These are phyloP conservation scores for Phylloscopus whistleri DNA, from an alignment of 2,113 vertebrate genomes.

Conservation along the genomic window DNA sequence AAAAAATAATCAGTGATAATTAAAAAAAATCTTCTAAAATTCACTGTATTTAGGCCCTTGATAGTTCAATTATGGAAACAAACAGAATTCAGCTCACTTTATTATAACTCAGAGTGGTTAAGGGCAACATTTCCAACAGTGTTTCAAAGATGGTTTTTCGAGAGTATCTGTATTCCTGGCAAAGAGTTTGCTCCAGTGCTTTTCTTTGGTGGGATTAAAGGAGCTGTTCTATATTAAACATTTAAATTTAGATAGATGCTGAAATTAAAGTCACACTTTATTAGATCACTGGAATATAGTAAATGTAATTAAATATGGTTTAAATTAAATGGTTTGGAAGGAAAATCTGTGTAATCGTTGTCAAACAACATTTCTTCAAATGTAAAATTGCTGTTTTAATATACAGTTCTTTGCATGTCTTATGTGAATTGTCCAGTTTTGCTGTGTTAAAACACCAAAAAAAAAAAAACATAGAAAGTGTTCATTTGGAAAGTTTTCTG, in stretches of 20 bases:
- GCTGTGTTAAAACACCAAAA: neutral
- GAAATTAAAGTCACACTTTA: constrained; percentile 1
- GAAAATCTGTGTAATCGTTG: neutral
- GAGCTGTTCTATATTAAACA: neutral
- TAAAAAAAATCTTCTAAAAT: neutral
- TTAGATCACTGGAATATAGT: neutral
- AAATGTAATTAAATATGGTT: neutral
- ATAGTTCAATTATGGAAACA: neutral
- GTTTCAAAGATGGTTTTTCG: neutral
- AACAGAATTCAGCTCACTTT: neutral
- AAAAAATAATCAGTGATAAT: neutral
- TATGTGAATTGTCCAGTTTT: neutral
- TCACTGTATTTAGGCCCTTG: neutral
- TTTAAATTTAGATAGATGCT: neutral
- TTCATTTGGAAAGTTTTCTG: neutral
- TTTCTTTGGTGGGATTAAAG: neutral
- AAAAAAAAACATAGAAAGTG: neutral
- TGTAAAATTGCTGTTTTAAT: neutral
- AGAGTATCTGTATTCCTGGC: neutral
- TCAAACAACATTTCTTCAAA: neutral
- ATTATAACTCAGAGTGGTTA: neutral
- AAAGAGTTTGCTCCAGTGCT: neutral
- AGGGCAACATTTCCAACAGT: neutral
- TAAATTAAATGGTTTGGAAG: neutral
- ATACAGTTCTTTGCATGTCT: neutral